Conservation (phyloP, 2,888 invertebrate species). For the Therioaphis trifolii region DNA sequence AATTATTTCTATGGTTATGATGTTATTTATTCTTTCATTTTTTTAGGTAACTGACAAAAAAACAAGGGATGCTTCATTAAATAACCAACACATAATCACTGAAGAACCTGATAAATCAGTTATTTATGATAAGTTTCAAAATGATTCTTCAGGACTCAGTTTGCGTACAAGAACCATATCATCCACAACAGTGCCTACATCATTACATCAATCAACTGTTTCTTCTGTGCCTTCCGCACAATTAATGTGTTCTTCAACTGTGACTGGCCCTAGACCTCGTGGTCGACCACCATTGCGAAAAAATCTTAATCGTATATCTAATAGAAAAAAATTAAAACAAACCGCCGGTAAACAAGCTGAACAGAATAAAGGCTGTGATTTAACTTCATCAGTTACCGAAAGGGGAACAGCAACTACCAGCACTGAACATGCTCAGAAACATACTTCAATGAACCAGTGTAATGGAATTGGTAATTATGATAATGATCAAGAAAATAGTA, state of each 20-base stretch:
- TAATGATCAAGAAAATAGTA: conserved; percentile 23
- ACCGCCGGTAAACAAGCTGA: not conserved
- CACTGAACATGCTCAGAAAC: not conserved
- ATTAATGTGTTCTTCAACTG: not conserved
- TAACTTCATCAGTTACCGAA: not conserved
- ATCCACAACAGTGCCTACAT: not conserved
- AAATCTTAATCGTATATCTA: conserved; percentile 1
- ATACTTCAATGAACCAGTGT: not conserved
- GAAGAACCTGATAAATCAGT: not conserved
- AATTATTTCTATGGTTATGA: too few relatives aligned
- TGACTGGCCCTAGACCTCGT: conserved; percentile 2
- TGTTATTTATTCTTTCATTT: too few relatives aligned
- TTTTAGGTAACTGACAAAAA: conserved; percentile 25
- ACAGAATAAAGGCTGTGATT: not conserved
- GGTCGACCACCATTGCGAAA: conserved; percentile 35
- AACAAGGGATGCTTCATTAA: conserved; percentile 11
- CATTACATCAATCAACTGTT: conserved; percentile 13
- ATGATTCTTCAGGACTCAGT: conserved; percentile 31
- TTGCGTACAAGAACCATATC: conserved; percentile 53
- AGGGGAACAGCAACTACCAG: not conserved
- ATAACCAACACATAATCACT: not conserved
- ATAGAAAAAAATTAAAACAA: not conserved
- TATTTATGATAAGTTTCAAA: conserved; percentile 11
- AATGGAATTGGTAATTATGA: not conserved
- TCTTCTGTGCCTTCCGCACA: not conserved